A percentile compares a stretch with the other conserved stretches of the same genome.
These are phyloP conservation scores for Procapra przewalskii DNA, from an alignment of 2,113 vertebrate species.

Conservation along the genomic window DNA sequence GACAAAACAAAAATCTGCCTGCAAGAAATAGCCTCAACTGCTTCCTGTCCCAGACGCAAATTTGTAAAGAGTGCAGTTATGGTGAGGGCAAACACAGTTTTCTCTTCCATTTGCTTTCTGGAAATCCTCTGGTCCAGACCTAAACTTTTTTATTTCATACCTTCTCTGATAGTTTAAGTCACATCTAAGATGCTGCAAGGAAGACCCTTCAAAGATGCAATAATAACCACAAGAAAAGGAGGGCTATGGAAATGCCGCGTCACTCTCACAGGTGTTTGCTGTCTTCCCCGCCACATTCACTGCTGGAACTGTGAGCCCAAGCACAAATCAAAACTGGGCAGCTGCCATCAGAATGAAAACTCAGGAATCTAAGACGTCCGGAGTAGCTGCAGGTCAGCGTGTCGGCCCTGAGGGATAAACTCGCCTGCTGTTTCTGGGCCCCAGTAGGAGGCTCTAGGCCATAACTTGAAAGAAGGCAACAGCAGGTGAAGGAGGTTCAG, in stretches of 20 bases:
- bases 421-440: background rate
- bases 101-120: background rate
- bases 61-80: background rate
- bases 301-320: background rate
- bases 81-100: background rate
- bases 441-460: background rate
- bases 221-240: background rate
- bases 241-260: background rate
- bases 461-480: background rate
- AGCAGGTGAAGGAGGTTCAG: conserved; percentile 7
- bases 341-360: background rate
- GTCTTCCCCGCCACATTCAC: background rate
- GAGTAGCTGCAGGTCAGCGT: background rate
- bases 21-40: background rate
- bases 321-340: background rate
- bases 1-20: background rate
- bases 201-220: background rate
- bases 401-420: background rate
- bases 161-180: background rate
- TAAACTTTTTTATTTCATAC: background rate
- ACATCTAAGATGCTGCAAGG: background rate
- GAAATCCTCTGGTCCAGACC: background rate
- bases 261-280: background rate
- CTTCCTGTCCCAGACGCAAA: background rate
- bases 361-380: background rate